Base-by-base conservation (phyloP, 2,113 vertebrate genomes). In the Calyptommatus sinebrachiatus region DNA sequence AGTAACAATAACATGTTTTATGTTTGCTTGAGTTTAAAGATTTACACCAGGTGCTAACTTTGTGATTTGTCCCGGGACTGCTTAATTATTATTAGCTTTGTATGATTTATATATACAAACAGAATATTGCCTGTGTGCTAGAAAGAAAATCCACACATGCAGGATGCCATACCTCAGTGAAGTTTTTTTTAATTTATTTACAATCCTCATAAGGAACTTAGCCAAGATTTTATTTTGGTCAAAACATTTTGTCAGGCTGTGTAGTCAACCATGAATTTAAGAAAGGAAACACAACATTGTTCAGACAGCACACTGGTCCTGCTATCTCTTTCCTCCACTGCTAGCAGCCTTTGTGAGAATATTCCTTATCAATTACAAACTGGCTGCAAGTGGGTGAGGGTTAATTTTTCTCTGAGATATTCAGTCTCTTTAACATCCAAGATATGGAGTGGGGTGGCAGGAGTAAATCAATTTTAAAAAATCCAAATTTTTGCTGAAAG, bases 401-500 rank as follows among this genome's bases (percentile, higher is more conserved):
- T 8, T 22, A 0, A 8, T 81, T 20, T 12, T 28, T 12, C 28
- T 71, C 79, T 87, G 77, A 71, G 81, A 68, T 78, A 78, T 50
- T 1, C 46, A 3, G n/a, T 5, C 31, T 21, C 50, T 80, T 21
- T 35, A 6, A 20, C 28, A 57, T 57, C 53, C 53, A 57, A 57
- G 53, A 57, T 48, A 0, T 0, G 48, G 70, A 79, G 41, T 63
- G 8, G 48, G 62, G 60, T 6, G 63, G 18, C 3, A 46, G 18
- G 20, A 71, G 48, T 83, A 85, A 29, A 20, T 0, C 1, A 57
- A 76, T 80, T 63, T 61, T 75, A 85, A 84, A 53, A 71, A 31
- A 86, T 71, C 82, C 18, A 67, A 16, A 71, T 53, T 74, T 67
- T 76, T 10, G 73, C 78, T 79, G 76, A 35, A 10, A n/a, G 24